Conservation (phyloP, 2,888 invertebrate species). For the Micropterix aruncella region DNA sequence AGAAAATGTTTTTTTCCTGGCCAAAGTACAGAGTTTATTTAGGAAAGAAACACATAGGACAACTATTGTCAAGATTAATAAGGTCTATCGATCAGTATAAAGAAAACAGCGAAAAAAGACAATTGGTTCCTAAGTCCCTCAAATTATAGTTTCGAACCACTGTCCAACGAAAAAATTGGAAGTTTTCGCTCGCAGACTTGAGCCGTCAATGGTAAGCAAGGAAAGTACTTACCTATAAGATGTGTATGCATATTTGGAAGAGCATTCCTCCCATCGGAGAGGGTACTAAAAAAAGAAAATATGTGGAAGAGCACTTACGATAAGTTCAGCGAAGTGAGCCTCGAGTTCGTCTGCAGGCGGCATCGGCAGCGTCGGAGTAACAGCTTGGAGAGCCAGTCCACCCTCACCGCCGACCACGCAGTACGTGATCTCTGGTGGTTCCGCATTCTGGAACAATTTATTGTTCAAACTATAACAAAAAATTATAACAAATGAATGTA, state of each 20-base stretch:
- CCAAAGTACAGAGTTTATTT: no score
- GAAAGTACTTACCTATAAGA: no score
- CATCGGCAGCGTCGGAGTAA: slow-evolving; percentile 89
- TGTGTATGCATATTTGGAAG: not conserved
- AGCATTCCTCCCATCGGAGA: not conserved
- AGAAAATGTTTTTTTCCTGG: no score
- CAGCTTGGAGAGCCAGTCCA: slow-evolving; percentile 70
- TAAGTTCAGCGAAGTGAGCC: slow-evolving; percentile 86
- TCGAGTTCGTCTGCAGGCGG: slow-evolving; percentile 86
- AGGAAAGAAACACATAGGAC: no score
- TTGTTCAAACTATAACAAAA: slow-evolving; percentile 12
- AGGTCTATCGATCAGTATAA: no score
- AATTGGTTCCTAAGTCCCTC: no score
- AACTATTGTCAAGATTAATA: no score
- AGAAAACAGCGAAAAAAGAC: no score
- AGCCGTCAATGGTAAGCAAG: not conserved
- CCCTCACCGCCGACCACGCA: slow-evolving; percentile 87
- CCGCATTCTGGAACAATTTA: slow-evolving; percentile 60
- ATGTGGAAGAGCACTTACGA: slow-evolving; percentile 41
- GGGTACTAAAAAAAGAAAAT: not conserved
- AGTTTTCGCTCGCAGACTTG: not conserved
- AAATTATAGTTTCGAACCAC: not conserved
- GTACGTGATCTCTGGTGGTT: slow-evolving; percentile 91
- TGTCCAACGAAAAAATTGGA: no score
- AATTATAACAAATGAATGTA: no score